phyloP scores from a whole-genome alignment of 2,113 vertebrate genomes.

The Cygnus atratus region DNA sequence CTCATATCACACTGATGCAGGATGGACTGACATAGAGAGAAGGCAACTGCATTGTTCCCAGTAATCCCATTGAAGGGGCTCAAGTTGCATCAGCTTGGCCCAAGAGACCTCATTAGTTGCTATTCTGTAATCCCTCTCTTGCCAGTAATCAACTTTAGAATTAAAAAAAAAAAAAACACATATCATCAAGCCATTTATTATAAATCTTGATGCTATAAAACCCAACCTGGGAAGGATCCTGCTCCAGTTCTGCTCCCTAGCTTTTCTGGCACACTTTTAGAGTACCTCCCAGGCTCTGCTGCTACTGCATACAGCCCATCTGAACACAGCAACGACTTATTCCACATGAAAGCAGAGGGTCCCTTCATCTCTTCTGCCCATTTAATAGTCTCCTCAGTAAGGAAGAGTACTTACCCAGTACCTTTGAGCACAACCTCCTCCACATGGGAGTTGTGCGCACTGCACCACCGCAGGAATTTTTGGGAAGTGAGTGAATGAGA shows the following conservation, averaged over 20 bases:
- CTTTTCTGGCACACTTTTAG: background rate
- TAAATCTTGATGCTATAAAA: background rate
- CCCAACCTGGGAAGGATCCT: background rate
- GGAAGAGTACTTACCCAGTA: background rate
- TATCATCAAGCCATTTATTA: background rate
- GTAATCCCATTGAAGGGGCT: background rate
- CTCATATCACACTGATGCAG: too few species aligned
- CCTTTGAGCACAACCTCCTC: background rate
- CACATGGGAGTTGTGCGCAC: rapidly evolving
- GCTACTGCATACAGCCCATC: background rate
- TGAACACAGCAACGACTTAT: background rate
- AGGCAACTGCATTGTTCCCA: rapidly evolving
- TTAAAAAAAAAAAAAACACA: background rate
- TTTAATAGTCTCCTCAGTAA: background rate
- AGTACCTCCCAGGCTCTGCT: background rate
- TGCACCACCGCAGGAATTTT: background rate
- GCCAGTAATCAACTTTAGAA: background rate
- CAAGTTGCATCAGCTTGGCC: background rate
- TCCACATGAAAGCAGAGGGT: background rate
- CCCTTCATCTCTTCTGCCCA: background rate
- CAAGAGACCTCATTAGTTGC: background rate
- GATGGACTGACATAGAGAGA: too few species aligned
- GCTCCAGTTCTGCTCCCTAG: background rate
- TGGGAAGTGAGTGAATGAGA: background rate
- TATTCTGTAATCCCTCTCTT: background rate